A percentile compares a stretch with the other conserved stretches of the same genome.
Conservation (phyloP, 1,140 invertebrate species). For the Penaeus vannamei region DNA sequence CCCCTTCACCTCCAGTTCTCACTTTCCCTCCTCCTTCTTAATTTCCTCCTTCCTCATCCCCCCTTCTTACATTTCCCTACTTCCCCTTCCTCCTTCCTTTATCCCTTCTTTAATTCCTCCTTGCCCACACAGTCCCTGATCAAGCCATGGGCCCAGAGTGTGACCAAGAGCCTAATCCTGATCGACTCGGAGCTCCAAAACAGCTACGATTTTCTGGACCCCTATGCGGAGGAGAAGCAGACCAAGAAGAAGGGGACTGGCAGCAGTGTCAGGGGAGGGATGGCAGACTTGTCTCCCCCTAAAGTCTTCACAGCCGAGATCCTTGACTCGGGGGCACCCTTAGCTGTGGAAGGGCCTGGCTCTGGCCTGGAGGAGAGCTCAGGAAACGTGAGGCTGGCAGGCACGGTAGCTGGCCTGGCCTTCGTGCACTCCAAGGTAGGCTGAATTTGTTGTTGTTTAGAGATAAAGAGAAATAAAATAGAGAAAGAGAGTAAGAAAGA, state of each 20-base stretch:
- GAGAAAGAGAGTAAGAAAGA: not conserved
- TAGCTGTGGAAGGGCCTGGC: not conserved
- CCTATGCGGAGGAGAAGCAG: conserved; percentile 36
- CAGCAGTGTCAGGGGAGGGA: not conserved
- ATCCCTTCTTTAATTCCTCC: too few species aligned
- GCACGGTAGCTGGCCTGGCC: conserved; percentile 44
- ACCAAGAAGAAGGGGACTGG: conserved; percentile 47
- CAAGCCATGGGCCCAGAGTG: conserved; percentile 54
- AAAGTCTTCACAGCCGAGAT: conserved; percentile 44
- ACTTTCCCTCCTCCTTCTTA: too few species aligned
- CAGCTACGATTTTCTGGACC: conserved; percentile 39
- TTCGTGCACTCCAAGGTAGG: conserved; percentile 52
- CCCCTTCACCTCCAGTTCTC: too few species aligned
- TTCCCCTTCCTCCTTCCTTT: too few species aligned
- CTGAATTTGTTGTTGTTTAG: not conserved
- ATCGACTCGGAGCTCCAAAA: conserved; percentile 49
- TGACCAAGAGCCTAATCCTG: conserved; percentile 50
- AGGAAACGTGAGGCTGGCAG: conserved; percentile 37
- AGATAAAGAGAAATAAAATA: not conserved
- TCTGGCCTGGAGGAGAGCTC: conserved; percentile 37
- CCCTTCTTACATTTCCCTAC: too few species aligned
- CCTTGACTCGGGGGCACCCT: conserved; percentile 24
- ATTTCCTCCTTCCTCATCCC: too few species aligned
- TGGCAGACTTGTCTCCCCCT: conserved; percentile 38
- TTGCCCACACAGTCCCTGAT: conserved; percentile 39